Conservation (phyloP, 1,140 invertebrate genomes). For the Sitophilus oryzae region DNA sequence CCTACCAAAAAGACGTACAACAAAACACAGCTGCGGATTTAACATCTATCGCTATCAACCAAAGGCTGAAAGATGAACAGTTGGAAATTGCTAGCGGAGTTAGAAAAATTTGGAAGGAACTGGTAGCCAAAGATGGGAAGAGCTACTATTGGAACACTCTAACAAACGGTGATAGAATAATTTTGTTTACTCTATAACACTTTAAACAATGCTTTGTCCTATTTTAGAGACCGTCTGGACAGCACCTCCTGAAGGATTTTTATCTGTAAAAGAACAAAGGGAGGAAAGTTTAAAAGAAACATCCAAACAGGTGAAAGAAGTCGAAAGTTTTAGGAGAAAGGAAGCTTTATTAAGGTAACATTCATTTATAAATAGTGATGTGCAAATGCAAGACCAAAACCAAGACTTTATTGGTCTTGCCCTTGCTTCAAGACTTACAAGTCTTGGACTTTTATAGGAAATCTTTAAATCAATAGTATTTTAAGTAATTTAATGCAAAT, state of each 20-base stretch:
- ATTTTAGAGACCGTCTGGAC: constrained; percentile 58
- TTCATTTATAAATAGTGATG: constrained; percentile 10
- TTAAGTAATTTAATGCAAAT: too few species aligned
- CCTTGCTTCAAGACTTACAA: too few species aligned
- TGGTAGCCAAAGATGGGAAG: constrained; percentile 61
- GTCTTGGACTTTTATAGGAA: too few species aligned
- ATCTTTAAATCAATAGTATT: too few species aligned
- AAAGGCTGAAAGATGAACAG: constrained; percentile 42
- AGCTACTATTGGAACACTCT: constrained; percentile 76
- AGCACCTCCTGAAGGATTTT: constrained; percentile 57
- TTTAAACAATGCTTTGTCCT: constrained; percentile 15
- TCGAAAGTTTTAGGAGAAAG: constrained; percentile 49
- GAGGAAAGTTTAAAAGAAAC: constrained; percentile 42
- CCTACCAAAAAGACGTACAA: constrained; percentile 73
- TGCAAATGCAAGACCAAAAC: too few species aligned
- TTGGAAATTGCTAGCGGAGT: constrained; percentile 30
- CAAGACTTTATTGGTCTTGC: too few species aligned
- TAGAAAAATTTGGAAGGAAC: constrained; percentile 63
- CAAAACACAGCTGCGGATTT: constrained; percentile 67
- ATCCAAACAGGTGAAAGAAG: constrained; percentile 48
- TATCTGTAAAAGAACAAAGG: constrained; percentile 57
- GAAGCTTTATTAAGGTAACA: constrained; percentile 31
- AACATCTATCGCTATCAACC: constrained; percentile 46
- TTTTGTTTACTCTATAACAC: constrained; percentile 18
- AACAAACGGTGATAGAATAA: constrained; percentile 58